phyloP scores from a whole-genome alignment of 2,113 vertebrate genomes.

The Atlantisia rogersi region DNA sequence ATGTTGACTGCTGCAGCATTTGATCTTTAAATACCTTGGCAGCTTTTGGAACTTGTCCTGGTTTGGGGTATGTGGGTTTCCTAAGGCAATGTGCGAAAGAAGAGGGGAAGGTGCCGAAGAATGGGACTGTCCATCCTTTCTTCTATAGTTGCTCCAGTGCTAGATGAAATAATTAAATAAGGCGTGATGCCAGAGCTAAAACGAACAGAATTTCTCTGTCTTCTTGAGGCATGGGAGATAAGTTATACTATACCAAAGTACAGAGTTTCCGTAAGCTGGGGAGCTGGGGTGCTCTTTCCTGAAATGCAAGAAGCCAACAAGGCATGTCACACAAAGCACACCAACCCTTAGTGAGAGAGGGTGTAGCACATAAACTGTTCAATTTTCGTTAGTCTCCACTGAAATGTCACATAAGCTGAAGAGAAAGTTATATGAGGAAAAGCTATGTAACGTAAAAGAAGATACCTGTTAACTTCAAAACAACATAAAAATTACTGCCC shows the following conservation, averaged over 20 bases:
- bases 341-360: not conserved
- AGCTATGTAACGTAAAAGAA: not conserved
- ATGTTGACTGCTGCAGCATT: rapidly evolving
- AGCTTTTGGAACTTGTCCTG: not conserved
- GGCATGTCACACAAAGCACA: not conserved
- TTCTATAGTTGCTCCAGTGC: not conserved
- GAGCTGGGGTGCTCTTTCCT: not conserved
- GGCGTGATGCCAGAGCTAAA: not conserved
- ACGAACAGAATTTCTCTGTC: not conserved
- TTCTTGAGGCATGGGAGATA: not conserved
- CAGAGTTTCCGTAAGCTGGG: not conserved
- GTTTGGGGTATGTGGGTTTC: not conserved
- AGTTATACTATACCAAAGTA: not conserved
- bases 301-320: not conserved
- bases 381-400: not conserved
- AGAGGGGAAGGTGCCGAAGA: not conserved
- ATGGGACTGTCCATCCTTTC: not conserved
- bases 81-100: not conserved
- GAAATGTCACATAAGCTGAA: not conserved
- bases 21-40: not conserved
- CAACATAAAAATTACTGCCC: not conserved
- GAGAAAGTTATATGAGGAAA: not conserved
- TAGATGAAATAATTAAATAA: not conserved
- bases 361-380: not conserved
- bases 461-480: not conserved